Evolutionary conservation across 1,140 invertebrate genomes (phyloP).

Genomic region (Hyposmocoma kahamanoa): DNA sequence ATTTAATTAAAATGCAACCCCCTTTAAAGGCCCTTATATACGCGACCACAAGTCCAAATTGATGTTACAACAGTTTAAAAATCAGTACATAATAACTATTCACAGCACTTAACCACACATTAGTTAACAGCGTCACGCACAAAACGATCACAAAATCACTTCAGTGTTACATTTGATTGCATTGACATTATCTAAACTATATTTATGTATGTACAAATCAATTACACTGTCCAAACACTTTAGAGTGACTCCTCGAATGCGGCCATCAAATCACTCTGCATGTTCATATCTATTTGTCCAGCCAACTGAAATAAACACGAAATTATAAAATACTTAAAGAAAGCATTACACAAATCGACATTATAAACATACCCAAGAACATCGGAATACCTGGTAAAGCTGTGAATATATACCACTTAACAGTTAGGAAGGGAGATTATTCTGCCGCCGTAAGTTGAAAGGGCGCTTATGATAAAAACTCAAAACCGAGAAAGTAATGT

Average conservation of each 20-base stretch:
- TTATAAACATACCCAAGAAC: too few species aligned
- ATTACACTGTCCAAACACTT: constrained; percentile 38
- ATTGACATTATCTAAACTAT: constrained; percentile 41
- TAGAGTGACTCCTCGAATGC: constrained; percentile 96
- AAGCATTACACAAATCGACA: too few species aligned
- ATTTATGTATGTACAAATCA: constrained; percentile 59
- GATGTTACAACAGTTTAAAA: constrained; percentile 68
- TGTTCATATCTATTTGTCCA: constrained; percentile 97
- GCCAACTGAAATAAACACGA: constrained; percentile 89
- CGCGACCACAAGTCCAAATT: constrained; percentile 49
- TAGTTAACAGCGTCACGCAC: constrained; percentile 64
- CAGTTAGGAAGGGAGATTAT: too few species aligned
- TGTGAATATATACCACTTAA: too few species aligned
- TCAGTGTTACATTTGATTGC: constrained; percentile 56
- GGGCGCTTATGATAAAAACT: too few species aligned
- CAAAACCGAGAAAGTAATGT: too few species aligned
- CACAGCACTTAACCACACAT: constrained; percentile 72
- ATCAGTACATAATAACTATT: constrained; percentile 67
- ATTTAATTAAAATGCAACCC: constrained; percentile 65
- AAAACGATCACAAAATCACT: constrained; percentile 62
- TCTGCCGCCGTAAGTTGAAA: too few species aligned
- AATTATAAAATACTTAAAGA: too few species aligned
- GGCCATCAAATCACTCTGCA: constrained; percentile 98
- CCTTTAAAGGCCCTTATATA: constrained; percentile 46
- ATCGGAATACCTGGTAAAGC: too few species aligned